phyloP scores from a whole-genome alignment of 2,888 invertebrate genomes.

The Caenorhabditis wallacei region DNA sequence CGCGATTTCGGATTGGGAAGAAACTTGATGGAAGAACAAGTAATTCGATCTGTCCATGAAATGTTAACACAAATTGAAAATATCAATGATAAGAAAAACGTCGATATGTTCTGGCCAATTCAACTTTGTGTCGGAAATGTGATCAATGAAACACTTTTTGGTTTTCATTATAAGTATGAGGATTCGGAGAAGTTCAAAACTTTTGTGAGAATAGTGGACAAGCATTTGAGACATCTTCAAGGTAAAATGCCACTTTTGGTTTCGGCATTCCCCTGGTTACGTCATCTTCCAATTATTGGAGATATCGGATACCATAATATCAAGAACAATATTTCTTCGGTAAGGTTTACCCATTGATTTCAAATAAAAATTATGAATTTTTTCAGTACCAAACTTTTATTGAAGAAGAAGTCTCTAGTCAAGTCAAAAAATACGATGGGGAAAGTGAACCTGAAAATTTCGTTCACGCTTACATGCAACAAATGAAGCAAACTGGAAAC shows the following conservation, averaged over 20 bases:
- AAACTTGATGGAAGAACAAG: constrained; percentile 69
- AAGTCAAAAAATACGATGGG: constrained; percentile 47
- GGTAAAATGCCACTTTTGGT: constrained; percentile 33
- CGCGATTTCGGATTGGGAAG: constrained; percentile 71
- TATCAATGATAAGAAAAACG: constrained; percentile 34
- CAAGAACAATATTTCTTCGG: constrained; percentile 37
- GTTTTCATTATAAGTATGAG: constrained; percentile 63
- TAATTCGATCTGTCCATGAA: constrained; percentile 51
- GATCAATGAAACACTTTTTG: constrained; percentile 71
- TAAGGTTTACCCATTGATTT: not conserved
- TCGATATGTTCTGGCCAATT: constrained; percentile 65
- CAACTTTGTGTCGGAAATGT: constrained; percentile 73
- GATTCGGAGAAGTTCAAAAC: constrained; percentile 65
- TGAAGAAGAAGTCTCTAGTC: constrained; percentile 31
- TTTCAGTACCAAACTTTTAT: constrained; percentile 52
- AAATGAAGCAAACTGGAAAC: constrained; percentile 40
- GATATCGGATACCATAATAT: constrained; percentile 37
- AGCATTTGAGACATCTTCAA: constrained; percentile 37
- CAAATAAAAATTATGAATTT: not conserved
- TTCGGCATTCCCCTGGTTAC: constrained; percentile 43
- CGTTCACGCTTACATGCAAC: constrained; percentile 64
- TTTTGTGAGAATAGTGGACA: constrained; percentile 49
- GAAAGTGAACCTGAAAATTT: constrained; percentile 64
- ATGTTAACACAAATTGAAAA: constrained; percentile 52
- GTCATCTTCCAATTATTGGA: constrained; percentile 59